These are phyloP conservation scores for Troides oblongomaculatus DNA, from an alignment of 2,888 invertebrate genomes.

Conservation along the genomic window DNA sequence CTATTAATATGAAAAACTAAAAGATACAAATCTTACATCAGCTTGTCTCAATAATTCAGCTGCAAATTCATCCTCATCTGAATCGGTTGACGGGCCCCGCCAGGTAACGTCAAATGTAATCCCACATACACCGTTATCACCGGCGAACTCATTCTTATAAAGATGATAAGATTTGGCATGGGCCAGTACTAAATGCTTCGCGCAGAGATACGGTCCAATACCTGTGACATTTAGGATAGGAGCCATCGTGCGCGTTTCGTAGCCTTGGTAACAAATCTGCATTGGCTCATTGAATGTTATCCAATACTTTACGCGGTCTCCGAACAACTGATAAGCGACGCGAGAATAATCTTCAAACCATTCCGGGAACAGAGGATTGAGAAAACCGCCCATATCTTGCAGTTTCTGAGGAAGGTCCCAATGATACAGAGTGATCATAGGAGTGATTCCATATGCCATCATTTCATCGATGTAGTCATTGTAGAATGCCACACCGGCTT, in stretches of 20 bases:
- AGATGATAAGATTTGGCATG: slow-evolving; percentile 63
- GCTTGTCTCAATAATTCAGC: slow-evolving; percentile 46
- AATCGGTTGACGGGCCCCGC: slow-evolving; percentile 52
- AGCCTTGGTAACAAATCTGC: slow-evolving; percentile 48
- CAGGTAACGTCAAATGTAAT: slow-evolving; percentile 45
- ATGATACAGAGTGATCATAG: slow-evolving; percentile 66
- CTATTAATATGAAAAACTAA: too few species aligned
- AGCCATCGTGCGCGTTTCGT: slow-evolving; percentile 44
- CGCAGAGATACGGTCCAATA: slow-evolving; percentile 59
- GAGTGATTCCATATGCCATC: slow-evolving; percentile 74
- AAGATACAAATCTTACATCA: slow-evolving; percentile 36
- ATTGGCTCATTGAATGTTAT: slow-evolving; percentile 74
- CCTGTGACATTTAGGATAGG: slow-evolving; percentile 49
- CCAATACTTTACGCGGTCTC: slow-evolving; percentile 65
- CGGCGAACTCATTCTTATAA: slow-evolving; percentile 58
- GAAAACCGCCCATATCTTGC: slow-evolving; percentile 61
- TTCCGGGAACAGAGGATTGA: slow-evolving; percentile 48
- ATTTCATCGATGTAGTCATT: slow-evolving; percentile 71
- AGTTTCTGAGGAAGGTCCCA: slow-evolving; percentile 1
- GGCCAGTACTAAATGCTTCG: slow-evolving; percentile 60
- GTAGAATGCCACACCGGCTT: slow-evolving; percentile 11
- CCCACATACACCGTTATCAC: slow-evolving; percentile 42
- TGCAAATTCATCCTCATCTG: slow-evolving; percentile 51
- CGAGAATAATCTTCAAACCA: slow-evolving; percentile 59
- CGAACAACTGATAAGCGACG: slow-evolving; percentile 50